Evolutionary conservation across 2,797 vertebrate species (phyloP), one percentile per base, ranked within the genome.

Genomic region (Pelobates cultripes): DNA sequence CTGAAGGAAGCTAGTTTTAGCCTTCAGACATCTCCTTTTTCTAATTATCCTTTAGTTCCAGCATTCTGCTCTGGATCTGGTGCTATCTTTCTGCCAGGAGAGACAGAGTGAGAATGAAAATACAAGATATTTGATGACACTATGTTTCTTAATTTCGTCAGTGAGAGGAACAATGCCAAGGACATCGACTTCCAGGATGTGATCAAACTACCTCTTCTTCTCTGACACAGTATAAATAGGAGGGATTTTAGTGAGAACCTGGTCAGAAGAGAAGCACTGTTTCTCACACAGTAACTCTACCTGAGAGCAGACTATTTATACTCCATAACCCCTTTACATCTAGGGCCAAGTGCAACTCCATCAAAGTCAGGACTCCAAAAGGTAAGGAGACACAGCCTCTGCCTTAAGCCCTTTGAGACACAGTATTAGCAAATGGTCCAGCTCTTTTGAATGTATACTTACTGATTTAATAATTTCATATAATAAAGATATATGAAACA

Each of bases 101-200:
- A 40, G 61, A 64, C 3, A 64, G n/a, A 64, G 61, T 7, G 14
- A 40, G 53, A 40, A 40, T 6, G 14, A 64, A 64, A 64, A 40
- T 7, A 42, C 40, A 47, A 55, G 55, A 76, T 67, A 76, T 28
- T 66, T 70, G 43, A 77, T 77, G 74, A 77, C 80, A 82, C 72
- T 66, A 55, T 13, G 47, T 51, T 76, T 55, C 40, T 76, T 82
- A 8, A 51, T 67, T 69, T 68, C 84, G 81, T 83, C 84, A 83
- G 14, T 17, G 2, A 40, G 17, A 42, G 81, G 70, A 74, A 70
- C 7, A 10, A 7, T 79, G 84, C 81, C 84, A 83, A 74, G 68
- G 79, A 69, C 40, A 67, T 44, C 28, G 81, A 63, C 74, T 83
- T 64, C 69, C 84, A 83, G 84, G 84, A 82, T 76, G 42, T 79